Conservation (phyloP, 92 coral and sea anemone species). For the Palythoa heliodiscus region DNA sequence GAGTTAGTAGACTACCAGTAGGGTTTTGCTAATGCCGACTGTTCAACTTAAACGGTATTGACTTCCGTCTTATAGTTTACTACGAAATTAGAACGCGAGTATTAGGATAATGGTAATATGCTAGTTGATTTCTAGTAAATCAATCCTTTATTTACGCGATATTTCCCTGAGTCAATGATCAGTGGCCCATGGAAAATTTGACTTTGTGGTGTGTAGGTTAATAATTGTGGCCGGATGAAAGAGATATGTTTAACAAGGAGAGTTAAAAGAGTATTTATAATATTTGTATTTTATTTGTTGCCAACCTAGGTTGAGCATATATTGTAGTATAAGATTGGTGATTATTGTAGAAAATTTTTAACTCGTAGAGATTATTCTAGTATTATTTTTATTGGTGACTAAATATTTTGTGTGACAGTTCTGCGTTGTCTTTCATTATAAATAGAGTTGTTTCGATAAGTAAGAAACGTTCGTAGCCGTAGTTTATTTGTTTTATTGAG, state of each 20-base stretch:
- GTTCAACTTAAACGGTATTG: too few relatives aligned
- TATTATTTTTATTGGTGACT: background rate
- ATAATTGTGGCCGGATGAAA: background rate
- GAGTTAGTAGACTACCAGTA: too few relatives aligned
- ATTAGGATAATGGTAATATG: background rate
- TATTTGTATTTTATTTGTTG: constrained; percentile 6
- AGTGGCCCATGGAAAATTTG: background rate
- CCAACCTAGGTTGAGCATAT: background rate
- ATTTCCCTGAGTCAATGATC: background rate
- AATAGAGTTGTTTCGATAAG: background rate
- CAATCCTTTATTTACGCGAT: background rate
- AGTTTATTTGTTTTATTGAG: too few relatives aligned
- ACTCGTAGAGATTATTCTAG: background rate
- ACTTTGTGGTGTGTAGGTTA: background rate
- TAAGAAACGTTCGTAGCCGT: too few relatives aligned
- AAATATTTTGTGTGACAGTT: background rate
- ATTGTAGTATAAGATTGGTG: background rate
- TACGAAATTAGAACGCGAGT: too few relatives aligned
- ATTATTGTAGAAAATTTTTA: constrained; percentile 11
- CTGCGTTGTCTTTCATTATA: background rate
- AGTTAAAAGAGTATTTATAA: background rate
- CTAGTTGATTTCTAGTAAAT: background rate
- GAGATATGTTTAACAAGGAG: background rate
- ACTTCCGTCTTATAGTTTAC: too few relatives aligned
- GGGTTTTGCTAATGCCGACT: too few relatives aligned